Percentiles rank a stretch among this genome's conserved stretches.
Conservation (phyloP, 1,140 invertebrate species). For the Achatina immaculata region DNA sequence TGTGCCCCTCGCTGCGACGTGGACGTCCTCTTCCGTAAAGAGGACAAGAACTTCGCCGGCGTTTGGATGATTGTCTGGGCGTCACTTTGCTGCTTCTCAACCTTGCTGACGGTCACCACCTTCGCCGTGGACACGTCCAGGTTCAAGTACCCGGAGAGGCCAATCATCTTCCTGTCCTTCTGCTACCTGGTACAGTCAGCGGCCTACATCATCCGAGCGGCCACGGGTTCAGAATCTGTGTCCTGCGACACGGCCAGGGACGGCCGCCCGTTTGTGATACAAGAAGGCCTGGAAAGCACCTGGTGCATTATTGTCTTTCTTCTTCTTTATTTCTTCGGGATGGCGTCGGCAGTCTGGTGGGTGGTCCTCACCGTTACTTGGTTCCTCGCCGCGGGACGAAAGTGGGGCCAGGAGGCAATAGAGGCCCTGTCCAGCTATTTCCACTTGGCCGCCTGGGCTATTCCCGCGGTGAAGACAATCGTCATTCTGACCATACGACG, state of each 20-base stretch:
- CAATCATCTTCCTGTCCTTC: constrained; percentile 97
- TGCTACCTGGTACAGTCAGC: constrained; percentile 97
- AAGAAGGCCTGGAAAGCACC: constrained; percentile 86
- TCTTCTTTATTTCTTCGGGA: constrained; percentile 95
- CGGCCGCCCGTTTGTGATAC: constrained; percentile 62
- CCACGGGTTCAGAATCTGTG: constrained; percentile 89
- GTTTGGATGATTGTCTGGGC: constrained; percentile 76
- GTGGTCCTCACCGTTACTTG: constrained; percentile 95
- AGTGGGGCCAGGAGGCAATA: constrained; percentile 99
- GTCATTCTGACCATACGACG: constrained; percentile 93
- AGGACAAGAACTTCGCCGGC: constrained; percentile 73
- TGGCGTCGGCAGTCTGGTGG: constrained; percentile 98
- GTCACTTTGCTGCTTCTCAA: constrained; percentile 71
- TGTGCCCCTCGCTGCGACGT: constrained; percentile 68
- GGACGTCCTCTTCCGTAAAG: constrained; percentile 66
- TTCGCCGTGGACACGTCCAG: constrained; percentile 78
- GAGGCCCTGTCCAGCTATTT: constrained; percentile 97
- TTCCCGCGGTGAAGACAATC: constrained; percentile 91
- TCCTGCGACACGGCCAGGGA: constrained; percentile 76
- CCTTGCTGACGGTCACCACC: constrained; percentile 69
- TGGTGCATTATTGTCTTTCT: constrained; percentile 88
- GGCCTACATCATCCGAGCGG: constrained; percentile 88
- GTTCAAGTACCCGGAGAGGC: constrained; percentile 97
- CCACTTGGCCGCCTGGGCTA: constrained; percentile 95
- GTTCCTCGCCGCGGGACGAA: constrained; percentile 97